Percentiles rank a stretch among this genome's conserved stretches.
These are phyloP conservation scores for Dendroctonus valens DNA, from an alignment of 1,140 invertebrate genomes.

Conservation along the genomic window DNA sequence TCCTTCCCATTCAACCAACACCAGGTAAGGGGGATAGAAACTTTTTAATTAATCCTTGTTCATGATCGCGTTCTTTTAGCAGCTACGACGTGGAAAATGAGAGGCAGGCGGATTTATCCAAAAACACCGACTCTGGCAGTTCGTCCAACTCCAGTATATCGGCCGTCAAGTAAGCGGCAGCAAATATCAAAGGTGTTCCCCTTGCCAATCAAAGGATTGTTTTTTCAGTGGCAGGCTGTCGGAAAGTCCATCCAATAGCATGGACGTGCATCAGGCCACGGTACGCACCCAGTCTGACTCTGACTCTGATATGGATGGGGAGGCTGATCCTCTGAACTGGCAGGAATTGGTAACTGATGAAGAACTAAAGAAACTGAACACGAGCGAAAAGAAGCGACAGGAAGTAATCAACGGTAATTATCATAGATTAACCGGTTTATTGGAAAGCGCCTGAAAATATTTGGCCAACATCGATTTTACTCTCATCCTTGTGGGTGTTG, in stretches of 20 bases:
- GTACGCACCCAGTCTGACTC: constrained; percentile 46
- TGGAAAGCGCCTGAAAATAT: too few species aligned
- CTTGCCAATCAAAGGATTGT: neutral
- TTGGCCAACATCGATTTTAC: too few species aligned
- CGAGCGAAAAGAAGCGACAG: constrained; percentile 87
- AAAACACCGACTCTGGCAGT: constrained; percentile 57
- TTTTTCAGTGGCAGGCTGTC: constrained; percentile 45
- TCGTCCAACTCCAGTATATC: constrained; percentile 62
- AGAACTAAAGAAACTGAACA: constrained; percentile 66
- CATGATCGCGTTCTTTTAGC: neutral
- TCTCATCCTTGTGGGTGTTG: neutral
- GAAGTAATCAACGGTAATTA: constrained; percentile 92
- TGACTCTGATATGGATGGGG: constrained; percentile 80
- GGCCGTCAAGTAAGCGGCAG: constrained; percentile 52
- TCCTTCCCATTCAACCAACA: constrained; percentile 44
- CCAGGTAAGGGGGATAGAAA: constrained; percentile 41
- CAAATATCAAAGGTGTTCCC: constrained; percentile 1
- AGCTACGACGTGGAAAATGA: constrained; percentile 44
- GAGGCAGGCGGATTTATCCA: constrained; percentile 37
- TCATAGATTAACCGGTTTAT: neutral
- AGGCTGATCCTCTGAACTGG: constrained; percentile 78
- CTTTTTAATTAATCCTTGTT: neutral
- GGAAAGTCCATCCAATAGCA: constrained; percentile 62
- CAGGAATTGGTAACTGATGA: constrained; percentile 80
- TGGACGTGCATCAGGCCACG: constrained; percentile 36